These are phyloP conservation scores for Congeria kusceri DNA, from an alignment of 2,888 invertebrate species.

Conservation along the genomic window DNA sequence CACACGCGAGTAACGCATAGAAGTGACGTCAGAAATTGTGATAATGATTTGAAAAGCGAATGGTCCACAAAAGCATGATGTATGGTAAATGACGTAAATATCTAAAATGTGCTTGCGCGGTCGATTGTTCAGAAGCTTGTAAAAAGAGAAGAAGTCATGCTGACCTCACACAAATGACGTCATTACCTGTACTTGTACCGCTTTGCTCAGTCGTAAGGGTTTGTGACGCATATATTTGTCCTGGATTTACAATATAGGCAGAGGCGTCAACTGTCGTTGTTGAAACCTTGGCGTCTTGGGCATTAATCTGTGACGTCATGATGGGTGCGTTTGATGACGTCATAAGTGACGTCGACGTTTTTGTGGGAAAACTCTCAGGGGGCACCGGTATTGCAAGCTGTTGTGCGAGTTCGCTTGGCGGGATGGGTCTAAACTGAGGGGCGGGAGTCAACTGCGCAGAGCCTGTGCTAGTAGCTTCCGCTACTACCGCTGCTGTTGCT, in stretches of 20 bases:
- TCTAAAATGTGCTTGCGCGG: too few relatives aligned
- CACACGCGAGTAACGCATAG: too few relatives aligned
- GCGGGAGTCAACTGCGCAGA: background rate
- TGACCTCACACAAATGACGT: too few relatives aligned
- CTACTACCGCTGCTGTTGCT: background rate
- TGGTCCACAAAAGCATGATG: too few relatives aligned
- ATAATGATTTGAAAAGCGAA: too few relatives aligned
- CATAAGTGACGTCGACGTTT: conserved; percentile 1
- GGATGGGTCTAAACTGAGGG: background rate
- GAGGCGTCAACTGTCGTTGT: too few relatives aligned
- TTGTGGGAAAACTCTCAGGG: background rate
- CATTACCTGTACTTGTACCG: too few relatives aligned
- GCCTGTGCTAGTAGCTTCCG: background rate
- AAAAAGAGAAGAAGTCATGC: too few relatives aligned
- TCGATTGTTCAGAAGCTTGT: too few relatives aligned
- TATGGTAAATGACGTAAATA: too few relatives aligned
- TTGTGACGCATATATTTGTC: background rate
- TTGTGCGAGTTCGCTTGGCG: background rate
- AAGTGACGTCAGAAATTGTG: too few relatives aligned
- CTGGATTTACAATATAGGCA: background rate
- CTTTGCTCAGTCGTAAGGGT: background rate
- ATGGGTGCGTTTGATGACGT: conserved; percentile 1
- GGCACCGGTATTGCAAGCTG: background rate
- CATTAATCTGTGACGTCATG: too few relatives aligned
- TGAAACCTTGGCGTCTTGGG: background rate